Evolutionary conservation across 1,140 invertebrate genomes (phyloP).

Genomic region (Atopsyche davidsoni): DNA sequence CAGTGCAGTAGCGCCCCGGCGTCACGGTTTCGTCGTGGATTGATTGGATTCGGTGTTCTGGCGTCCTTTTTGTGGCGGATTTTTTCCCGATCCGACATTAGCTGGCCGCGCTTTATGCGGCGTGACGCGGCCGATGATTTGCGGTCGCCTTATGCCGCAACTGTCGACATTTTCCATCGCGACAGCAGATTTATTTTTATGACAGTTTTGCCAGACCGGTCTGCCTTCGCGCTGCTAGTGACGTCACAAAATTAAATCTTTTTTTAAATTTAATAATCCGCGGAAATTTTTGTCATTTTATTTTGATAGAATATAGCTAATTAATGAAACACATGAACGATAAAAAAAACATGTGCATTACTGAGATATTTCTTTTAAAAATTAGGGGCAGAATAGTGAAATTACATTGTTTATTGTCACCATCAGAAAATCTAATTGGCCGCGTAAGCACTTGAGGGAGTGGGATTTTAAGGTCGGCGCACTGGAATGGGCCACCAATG

Average conservation of each 20-base stretch:
- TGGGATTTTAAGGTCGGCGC: neutral
- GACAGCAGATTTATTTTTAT: too few relatives aligned
- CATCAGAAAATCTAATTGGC: neutral
- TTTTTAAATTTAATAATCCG: too few relatives aligned
- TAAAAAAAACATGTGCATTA: neutral
- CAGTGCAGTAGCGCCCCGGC: too few relatives aligned
- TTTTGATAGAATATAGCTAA: neutral
- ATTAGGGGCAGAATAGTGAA: too few relatives aligned
- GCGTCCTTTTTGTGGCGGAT: conserved; percentile 20
- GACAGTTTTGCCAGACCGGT: conserved; percentile 3
- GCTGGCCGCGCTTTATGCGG: conserved; percentile 29
- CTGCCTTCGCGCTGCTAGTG: neutral
- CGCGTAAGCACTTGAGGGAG: neutral
- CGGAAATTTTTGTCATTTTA: neutral
- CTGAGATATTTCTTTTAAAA: neutral
- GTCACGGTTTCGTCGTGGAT: too few relatives aligned
- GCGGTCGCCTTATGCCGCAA: conserved; percentile 25
- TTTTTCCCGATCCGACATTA: conserved; percentile 24
- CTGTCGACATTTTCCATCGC: too few relatives aligned
- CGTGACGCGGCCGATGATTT: conserved; percentile 25
- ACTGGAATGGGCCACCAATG: conserved; percentile 24
- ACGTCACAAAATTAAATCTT: neutral
- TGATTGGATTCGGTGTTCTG: conserved; percentile 31
- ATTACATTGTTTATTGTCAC: neutral
- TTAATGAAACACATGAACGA: neutral